Conservation (phyloP, 2,888 invertebrate genomes). For the Epinotia ramella region DNA sequence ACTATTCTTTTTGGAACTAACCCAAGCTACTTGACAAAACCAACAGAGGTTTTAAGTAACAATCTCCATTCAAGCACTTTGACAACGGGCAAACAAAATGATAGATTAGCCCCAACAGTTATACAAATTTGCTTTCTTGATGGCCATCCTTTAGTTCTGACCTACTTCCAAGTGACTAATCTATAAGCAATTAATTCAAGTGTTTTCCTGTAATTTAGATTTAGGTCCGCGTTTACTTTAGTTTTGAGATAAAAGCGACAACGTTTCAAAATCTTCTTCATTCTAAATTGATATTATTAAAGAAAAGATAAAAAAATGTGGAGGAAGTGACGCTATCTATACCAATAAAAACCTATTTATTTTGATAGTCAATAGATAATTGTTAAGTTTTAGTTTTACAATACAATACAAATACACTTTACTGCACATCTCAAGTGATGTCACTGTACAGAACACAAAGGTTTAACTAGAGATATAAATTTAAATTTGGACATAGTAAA, state of each 20-base stretch:
- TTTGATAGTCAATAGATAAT: no score
- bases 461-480: no score
- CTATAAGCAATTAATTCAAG: slow-evolving; percentile 56
- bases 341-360: no score
- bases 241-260: neutral
- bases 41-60: slow-evolving; percentile 30
- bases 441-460: no score
- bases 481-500: no score
- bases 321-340: no score
- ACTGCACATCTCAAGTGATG: no score
- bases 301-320: no score
- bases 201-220: slow-evolving; percentile 68
- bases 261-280: neutral
- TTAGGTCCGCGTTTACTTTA: slow-evolving; percentile 15
- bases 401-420: no score
- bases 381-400: no score
- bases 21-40: slow-evolving; percentile 3
- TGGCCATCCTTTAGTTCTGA: slow-evolving; percentile 52
- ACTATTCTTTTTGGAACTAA: slow-evolving; percentile 3
- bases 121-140: slow-evolving; percentile 67
- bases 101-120: slow-evolving; percentile 71
- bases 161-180: slow-evolving; percentile 52
- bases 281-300: no score
- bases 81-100: slow-evolving; percentile 63
- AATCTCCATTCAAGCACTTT: slow-evolving; percentile 38